phyloP scores from a whole-genome alignment of 2,113 vertebrate species.

The Cyphomyrus plagiostoma region DNA sequence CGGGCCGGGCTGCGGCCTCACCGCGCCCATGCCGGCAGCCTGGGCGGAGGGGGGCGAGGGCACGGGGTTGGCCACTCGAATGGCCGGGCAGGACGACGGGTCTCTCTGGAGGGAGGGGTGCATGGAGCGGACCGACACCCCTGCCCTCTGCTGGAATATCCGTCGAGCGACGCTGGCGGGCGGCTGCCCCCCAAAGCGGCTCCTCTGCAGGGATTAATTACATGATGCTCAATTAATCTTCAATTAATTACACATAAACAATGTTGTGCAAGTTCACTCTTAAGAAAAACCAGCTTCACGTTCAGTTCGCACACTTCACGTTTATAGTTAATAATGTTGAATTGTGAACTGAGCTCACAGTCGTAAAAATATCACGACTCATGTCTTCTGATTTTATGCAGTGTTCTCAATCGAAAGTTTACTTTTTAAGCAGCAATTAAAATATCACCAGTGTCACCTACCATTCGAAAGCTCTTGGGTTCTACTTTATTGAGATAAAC shows the following conservation, averaged over 20 bases:
- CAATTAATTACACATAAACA: neutral
- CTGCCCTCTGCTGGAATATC: constrained; percentile 45
- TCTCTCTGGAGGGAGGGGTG: constrained; percentile 28
- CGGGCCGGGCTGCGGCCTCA: constrained; percentile 21
- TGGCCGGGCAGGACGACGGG: constrained; percentile 44
- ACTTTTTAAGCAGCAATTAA: neutral
- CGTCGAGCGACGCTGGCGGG: constrained; percentile 34
- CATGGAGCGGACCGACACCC: constrained; percentile 32
- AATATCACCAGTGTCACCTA: neutral
- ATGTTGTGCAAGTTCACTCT: neutral
- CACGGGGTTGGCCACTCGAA: constrained; percentile 45
- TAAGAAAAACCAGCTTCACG: neutral
- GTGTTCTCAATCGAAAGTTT: neutral
- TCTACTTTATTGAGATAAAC: neutral
- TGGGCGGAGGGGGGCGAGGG: constrained; percentile 38
- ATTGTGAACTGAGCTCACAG: neutral
- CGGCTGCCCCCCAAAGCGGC: constrained; percentile 37
- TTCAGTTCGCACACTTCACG: neutral
- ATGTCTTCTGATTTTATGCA: neutral
- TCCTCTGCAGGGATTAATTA: constrained; percentile 41
- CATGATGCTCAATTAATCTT: neutral
- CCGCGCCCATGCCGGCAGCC: neutral
- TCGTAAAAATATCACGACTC: neutral
- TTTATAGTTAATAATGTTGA: neutral
- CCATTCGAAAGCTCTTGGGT: neutral